Evolutionary conservation across 2,113 vertebrate species (phyloP), one percentile per base, ranked within the genome.

Genomic region (Rynchops niger): DNA sequence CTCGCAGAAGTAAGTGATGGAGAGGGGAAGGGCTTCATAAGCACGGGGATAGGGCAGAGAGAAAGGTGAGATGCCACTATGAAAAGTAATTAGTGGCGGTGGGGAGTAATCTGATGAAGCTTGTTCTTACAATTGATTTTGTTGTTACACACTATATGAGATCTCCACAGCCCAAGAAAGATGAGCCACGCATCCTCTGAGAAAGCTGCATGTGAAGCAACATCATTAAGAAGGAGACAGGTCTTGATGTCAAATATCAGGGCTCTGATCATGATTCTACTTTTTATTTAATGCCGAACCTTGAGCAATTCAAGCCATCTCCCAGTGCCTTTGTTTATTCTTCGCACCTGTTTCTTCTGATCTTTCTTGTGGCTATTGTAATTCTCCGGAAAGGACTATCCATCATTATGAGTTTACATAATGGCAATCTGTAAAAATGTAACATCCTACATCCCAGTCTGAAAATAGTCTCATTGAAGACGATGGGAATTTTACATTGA

Each of bases 91-190:
- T 76, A 82, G 66, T 58, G 40, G 40, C 19, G 2, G 32, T 66
- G 53, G 53, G 66, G 66, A 87, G 45, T 66, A 79, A 94, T 56
- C 69, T 90, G 77, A 52, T 49, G 53, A 72, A 85, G 61, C 70
- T 95, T 94, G 62, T 76, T 87, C 83, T 67, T 79, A 61, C 40
- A 58, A 50, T 69, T 93, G 89, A 76, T 93, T 96, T 86, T 91
- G 78, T 65, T 87, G 73, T 89, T 95, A 52, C 43, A 52, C 0
- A 0, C 61, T 50, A 8, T 56, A 14, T 30, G 65, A 82, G 83
- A 80, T 73, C 70, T 97, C 59, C 78, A 52, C 42, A 89, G 70
- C 77, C 49, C n/a, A 40, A 19, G 13, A 87, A 82, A 56, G 53
- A 89, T 9, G 36, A 94, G 49, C 78, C 6, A 15, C 69, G 32